These are phyloP conservation scores for Microctenopoma stevenorrisi DNA, from an alignment of 2,797 vertebrate genomes.

Conservation along the genomic window DNA sequence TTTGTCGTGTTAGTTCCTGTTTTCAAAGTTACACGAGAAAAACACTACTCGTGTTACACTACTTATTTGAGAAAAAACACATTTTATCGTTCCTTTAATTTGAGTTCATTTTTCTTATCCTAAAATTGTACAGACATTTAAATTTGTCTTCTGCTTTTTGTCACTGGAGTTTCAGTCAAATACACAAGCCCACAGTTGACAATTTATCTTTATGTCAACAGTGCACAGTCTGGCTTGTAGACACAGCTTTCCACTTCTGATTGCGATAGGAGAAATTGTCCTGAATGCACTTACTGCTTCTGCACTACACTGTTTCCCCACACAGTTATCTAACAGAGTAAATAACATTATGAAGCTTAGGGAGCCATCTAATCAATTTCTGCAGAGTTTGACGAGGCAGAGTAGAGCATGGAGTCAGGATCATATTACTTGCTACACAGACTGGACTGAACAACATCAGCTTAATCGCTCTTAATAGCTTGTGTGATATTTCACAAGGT, in stretches of 20 bases:
- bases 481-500: constrained; percentile 49
- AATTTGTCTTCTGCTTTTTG: neutral
- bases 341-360: constrained; percentile 78
- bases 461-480: constrained; percentile 56
- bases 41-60: too few species aligned
- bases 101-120: neutral
- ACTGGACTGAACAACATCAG: constrained; percentile 49
- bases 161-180: constrained; percentile 11
- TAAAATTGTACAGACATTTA: neutral
- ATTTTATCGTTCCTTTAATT: neutral
- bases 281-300: constrained; percentile 77
- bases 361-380: constrained; percentile 79
- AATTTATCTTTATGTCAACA: constrained; percentile 50
- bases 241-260: constrained; percentile 74
- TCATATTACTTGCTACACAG: constrained; percentile 64
- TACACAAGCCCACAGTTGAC: constrained; percentile 14
- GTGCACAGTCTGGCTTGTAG: constrained; percentile 40
- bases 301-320: constrained; percentile 60
- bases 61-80: neutral
- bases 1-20: constrained; percentile 29
- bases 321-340: constrained; percentile 77
- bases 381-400: constrained; percentile 75
- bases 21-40: constrained; percentile 3
- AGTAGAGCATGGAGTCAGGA: constrained; percentile 70
- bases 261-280: constrained; percentile 79